These are phyloP conservation scores for Lypha dubia DNA, from an alignment of 2,888 invertebrate species.

Conservation along the genomic window DNA sequence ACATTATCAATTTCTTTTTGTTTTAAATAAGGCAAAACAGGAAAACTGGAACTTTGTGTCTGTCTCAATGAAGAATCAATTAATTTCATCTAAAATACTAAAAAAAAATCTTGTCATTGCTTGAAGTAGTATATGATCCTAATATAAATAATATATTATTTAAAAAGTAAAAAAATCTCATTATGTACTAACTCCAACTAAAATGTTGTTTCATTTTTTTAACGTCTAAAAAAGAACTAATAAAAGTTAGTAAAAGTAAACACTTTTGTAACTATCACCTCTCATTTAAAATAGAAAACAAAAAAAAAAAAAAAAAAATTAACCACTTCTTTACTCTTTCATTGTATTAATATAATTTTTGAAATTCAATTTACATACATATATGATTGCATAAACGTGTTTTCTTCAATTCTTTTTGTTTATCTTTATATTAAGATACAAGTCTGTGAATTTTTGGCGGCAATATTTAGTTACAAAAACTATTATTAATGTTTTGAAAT, in stretches of 20 bases:
- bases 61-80: constrained; percentile 68
- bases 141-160: constrained; percentile 32
- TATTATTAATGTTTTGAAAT: too few relatives aligned
- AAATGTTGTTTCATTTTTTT: constrained; percentile 51
- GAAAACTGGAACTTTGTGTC: constrained; percentile 49
- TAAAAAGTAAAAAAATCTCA: constrained; percentile 27
- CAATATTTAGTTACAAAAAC: too few relatives aligned
- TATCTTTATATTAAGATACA: constrained; percentile 30
- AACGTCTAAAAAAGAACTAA: neutral
- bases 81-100: constrained; percentile 69
- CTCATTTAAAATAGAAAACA: neutral
- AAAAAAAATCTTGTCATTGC: constrained; percentile 61
- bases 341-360: neutral
- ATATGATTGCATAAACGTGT: constrained; percentile 3
- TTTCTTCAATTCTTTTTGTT: constrained; percentile 39
- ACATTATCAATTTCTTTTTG: constrained; percentile 36
- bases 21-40: constrained; percentile 17
- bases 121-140: constrained; percentile 54
- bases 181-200: constrained; percentile 27
- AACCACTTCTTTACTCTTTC: neutral
- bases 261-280: neutral
- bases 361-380: neutral
- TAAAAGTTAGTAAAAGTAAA: constrained; percentile 29
- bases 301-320: neutral
- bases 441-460: too few relatives aligned